phyloP scores from a whole-genome alignment of 92 coral and sea anemone genomes.

The Porites cylindrica region DNA sequence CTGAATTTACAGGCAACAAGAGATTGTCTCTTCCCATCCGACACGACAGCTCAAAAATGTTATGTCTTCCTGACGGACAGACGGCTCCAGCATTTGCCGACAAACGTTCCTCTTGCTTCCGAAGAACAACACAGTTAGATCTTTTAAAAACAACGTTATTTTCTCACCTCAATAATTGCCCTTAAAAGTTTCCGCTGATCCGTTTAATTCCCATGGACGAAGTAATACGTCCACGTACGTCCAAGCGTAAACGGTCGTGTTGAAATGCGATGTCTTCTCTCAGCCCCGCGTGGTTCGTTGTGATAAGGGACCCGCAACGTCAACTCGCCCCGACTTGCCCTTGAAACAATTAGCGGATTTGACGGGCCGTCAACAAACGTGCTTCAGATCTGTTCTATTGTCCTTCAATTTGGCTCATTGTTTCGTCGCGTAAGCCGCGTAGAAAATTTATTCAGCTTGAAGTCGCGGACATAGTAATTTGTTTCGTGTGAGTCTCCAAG shows the following conservation, averaged over 20 bases:
- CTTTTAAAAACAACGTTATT: conserved; percentile 7
- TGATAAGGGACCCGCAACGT: conserved; percentile 9
- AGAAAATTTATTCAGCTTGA: not conserved
- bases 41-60: conserved; percentile 15
- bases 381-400: conserved; percentile 14
- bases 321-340: conserved; percentile 70
- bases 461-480: not conserved
- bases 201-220: conserved; percentile 18
- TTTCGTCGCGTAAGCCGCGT: not conserved
- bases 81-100: conserved; percentile 2
- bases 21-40: not conserved
- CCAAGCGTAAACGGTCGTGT: not conserved
- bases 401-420: conserved; percentile 19
- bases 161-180: conserved; percentile 29
- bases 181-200: conserved; percentile 27
- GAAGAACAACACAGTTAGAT: not conserved
- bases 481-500: not conserved
- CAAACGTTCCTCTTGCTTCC: conserved; percentile 22
- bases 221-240: not conserved
- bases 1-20: not conserved
- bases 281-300: conserved; percentile 28
- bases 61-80: not conserved
- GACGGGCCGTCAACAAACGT: conserved; percentile 64
- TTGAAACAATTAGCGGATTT: conserved; percentile 53
- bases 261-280: conserved; percentile 1